Percentiles rank a stretch among this genome's conserved stretches.
Evolutionary conservation across 2,888 invertebrate species (phyloP).

Genomic region (Mimas tiliae): DNA sequence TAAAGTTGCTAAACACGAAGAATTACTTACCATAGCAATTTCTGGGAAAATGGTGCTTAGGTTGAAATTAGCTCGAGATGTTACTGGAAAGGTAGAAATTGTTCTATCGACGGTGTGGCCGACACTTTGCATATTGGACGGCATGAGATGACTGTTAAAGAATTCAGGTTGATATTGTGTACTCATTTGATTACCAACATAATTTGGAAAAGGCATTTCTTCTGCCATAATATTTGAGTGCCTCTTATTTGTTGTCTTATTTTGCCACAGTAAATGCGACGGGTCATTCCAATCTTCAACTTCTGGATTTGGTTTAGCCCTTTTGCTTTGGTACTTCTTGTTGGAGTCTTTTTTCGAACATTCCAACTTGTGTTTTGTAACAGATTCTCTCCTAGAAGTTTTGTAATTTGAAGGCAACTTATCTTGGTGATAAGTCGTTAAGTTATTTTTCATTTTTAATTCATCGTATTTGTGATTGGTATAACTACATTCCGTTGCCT

Average conservation of each 20-base stretch:
- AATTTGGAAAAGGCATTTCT: conserved; percentile 73
- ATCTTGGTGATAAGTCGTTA: conserved; percentile 63
- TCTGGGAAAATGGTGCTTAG: conserved; percentile 93
- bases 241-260: conserved; percentile 64
- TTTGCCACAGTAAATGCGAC: conserved; percentile 72
- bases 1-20: too few species aligned
- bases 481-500: conserved; percentile 73
- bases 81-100: conserved; percentile 66
- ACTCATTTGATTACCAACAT: conserved; percentile 72
- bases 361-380: conserved; percentile 77
- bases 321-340: conserved; percentile 76
- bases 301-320: conserved; percentile 66
- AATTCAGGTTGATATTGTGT: conserved; percentile 75
- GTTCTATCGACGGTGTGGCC: conserved; percentile 68
- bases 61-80: conserved; percentile 89
- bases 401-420: conserved; percentile 67
- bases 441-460: conserved; percentile 72
- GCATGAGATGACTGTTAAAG: conserved; percentile 74
- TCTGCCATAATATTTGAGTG: conserved; percentile 69
- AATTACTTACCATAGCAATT: conserved; percentile 86
- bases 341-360: conserved; percentile 79
- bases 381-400: conserved; percentile 68
- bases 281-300: conserved; percentile 74
- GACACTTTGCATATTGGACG: conserved; percentile 69
- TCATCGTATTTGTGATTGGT: conserved; percentile 77